Conservation (phyloP, 2,888 invertebrate genomes). For the Dolichopus griseipennis region DNA sequence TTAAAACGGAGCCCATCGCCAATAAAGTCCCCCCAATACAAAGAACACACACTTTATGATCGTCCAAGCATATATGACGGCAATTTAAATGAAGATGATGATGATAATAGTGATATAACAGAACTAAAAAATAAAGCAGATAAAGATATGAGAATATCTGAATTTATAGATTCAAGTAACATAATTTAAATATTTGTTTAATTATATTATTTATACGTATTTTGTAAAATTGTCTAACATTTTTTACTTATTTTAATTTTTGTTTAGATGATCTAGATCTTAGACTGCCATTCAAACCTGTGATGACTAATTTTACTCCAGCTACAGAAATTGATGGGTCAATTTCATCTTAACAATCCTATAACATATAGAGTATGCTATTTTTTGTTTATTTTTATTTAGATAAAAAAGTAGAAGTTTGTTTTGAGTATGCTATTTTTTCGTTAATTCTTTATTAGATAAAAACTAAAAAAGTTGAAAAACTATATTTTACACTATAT, state of each 20-base stretch:
- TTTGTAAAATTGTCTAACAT: background rate
- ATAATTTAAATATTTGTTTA: slow-evolving; percentile 18
- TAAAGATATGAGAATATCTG: slow-evolving; percentile 31
- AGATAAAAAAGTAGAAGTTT: too few relatives aligned
- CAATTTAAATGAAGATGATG: slow-evolving; percentile 27
- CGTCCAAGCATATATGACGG: slow-evolving; percentile 38
- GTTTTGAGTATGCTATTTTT: too few relatives aligned
- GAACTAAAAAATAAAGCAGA: slow-evolving; percentile 26
- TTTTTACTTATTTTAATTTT: background rate
- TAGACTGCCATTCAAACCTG: slow-evolving; percentile 69
- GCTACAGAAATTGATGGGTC: slow-evolving; percentile 82
- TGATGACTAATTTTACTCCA: slow-evolving; percentile 67
- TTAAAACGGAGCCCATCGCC: slow-evolving; percentile 25
- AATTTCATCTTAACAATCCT: slow-evolving; percentile 64
- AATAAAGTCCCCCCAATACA: slow-evolving; percentile 27
- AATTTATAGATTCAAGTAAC: slow-evolving; percentile 24
- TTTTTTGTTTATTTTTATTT: slow-evolving; percentile 17
- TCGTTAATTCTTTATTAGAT: too few relatives aligned
- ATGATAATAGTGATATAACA: slow-evolving; percentile 19
- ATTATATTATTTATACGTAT: slow-evolving; percentile 14
- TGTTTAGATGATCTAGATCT: slow-evolving; percentile 60
- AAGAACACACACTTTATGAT: slow-evolving; percentile 29
- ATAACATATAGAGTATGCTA: slow-evolving; percentile 55
- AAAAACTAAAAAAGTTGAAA: too few relatives aligned
- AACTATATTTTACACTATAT: too few relatives aligned